These are phyloP conservation scores for Aplysina aerophoba DNA, from an alignment of 37 sponge, comb jelly and placozoan genomes.

Conservation along the genomic window DNA sequence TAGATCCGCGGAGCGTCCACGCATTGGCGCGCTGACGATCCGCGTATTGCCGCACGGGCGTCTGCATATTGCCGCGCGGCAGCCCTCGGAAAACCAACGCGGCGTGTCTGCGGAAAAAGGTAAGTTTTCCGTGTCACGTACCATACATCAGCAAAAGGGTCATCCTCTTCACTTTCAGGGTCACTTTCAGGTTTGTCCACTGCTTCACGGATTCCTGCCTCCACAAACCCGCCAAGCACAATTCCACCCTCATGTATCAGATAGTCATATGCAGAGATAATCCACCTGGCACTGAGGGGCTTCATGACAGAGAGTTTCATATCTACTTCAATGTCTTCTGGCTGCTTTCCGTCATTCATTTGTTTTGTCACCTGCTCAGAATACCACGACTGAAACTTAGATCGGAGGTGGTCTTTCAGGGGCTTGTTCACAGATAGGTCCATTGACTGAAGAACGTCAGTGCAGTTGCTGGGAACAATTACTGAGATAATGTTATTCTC, in stretches of 20 bases:
- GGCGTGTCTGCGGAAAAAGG: too few relatives aligned
- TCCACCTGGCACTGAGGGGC: conserved; percentile 1
- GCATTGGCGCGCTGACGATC: too few relatives aligned
- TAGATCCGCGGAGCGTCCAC: too few relatives aligned
- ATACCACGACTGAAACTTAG: conserved; percentile 46
- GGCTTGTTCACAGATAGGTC: conserved; percentile 50
- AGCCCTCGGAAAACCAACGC: too few relatives aligned
- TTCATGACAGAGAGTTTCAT: not conserved
- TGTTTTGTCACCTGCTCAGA: conserved; percentile 40
- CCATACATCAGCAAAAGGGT: too few relatives aligned
- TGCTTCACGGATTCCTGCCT: not conserved
- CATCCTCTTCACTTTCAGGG: too few relatives aligned
- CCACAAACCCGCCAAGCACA: conserved; percentile 10
- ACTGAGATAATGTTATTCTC: conserved; percentile 44
- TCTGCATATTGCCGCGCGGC: too few relatives aligned
- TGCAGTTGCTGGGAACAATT: conserved; percentile 42
- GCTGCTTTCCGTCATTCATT: not conserved
- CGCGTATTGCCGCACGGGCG: too few relatives aligned
- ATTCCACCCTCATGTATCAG: not conserved
- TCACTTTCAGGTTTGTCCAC: not conserved
- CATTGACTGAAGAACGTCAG: conserved; percentile 41
- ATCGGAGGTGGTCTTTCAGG: conserved; percentile 46
- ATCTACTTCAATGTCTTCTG: not conserved
- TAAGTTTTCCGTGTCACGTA: too few relatives aligned
- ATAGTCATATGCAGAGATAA: conserved; percentile 26